phyloP scores from a whole-genome alignment of 2,113 vertebrate species.

The Butorides virescens region DNA sequence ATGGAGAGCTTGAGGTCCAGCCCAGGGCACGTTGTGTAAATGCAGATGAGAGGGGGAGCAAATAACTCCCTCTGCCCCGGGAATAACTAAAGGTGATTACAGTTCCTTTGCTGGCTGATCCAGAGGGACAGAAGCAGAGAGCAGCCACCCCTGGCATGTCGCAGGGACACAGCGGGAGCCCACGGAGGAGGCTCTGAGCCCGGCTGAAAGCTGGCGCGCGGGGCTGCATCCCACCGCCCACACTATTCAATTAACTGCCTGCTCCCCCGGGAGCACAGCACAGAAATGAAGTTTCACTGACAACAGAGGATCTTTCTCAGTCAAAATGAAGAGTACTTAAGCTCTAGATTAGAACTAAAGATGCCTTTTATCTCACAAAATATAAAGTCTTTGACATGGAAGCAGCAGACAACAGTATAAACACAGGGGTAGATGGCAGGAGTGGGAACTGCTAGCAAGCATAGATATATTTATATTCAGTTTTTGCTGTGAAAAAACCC shows the following conservation, averaged over 20 bases:
- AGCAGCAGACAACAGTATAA: background rate
- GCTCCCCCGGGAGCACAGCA: background rate
- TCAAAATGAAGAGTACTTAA: background rate
- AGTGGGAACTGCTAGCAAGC: background rate
- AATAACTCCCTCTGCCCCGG: background rate
- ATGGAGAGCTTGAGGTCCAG: background rate
- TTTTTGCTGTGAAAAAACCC: background rate
- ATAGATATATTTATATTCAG: background rate
- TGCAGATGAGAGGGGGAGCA: no score
- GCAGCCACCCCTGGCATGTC: background rate
- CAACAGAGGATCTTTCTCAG: background rate
- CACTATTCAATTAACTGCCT: background rate
- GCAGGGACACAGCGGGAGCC: background rate
- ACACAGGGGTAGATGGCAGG: background rate
- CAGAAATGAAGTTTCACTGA: background rate
- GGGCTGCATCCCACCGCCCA: background rate
- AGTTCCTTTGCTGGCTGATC: background rate
- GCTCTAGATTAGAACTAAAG: background rate
- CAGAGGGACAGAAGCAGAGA: background rate
- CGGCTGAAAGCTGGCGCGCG: rapidly evolving
- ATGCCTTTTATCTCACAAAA: background rate
- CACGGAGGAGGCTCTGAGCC: background rate
- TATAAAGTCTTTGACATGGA: background rate
- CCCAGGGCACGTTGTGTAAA: background rate
- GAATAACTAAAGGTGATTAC: background rate